Evolutionary conservation across 2,113 vertebrate genomes (phyloP), one percentile per base, ranked within the genome.

Genomic region (Cryptotis parvus): DNA sequence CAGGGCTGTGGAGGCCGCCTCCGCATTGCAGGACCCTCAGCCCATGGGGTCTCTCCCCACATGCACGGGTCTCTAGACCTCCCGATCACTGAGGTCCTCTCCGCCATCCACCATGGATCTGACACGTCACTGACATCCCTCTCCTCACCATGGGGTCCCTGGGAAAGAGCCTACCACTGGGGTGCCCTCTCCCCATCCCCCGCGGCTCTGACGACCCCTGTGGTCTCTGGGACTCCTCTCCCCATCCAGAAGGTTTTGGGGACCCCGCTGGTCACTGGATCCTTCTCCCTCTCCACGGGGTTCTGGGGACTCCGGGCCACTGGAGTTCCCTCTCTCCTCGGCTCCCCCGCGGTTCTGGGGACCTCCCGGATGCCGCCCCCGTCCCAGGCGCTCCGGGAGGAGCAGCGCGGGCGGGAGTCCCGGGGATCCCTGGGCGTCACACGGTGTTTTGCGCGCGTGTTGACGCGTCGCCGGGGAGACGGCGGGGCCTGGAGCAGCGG

Each of bases 401-500:
- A 4, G 8, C 22, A 1, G 11, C 41, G 76, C 76, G 31, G 81
- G 88, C 81, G 77, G 76, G 91, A 70, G 74, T 72, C 72, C 39
- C 18, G 91, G 80, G 81, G 55, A 90, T 80, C 75, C 92, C 94
- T 26, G 37, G 27, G 80, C 80, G 45, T 90, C 93, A 41, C 77
- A 41, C 72, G 84, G 89, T 84, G 92, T 93, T 77, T 90, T 92
- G 95, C 0, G 68, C 35, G 88, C 52, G 52, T 95, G 93, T 96
- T 96, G 95, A 91, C 84, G 52, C 37, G 95, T 97, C 66, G 94
- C 95, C 91, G 0, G 1, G 95, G 96, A 77, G 89, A 95, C 93
- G 33, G 79, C 73, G 37, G 89, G 75, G 93, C 85, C 89, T 39
- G 9, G 61, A 0, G 91, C 29, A 9, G 78, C 9, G 33, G 27